A percentile compares a stretch with the other conserved stretches of the same genome.
phyloP scores from a whole-genome alignment of 1,140 invertebrate species.

The Drosophila insularis region DNA sequence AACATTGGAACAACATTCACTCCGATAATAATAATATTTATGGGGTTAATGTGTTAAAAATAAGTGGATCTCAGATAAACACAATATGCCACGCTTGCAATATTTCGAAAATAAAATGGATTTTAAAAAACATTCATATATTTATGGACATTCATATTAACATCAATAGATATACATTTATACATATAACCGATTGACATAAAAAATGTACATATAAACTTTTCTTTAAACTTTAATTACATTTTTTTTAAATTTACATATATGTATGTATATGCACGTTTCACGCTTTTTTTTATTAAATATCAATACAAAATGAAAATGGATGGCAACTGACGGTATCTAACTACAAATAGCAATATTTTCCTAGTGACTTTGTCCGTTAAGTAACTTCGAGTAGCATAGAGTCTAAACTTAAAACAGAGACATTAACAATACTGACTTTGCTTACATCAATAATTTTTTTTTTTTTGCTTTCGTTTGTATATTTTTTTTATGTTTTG shows the following conservation, averaged over 20 bases:
- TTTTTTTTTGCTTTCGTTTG: too few species aligned
- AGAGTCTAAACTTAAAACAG: neutral
- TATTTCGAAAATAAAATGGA: too few species aligned
- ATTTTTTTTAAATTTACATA: neutral
- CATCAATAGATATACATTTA: too few species aligned
- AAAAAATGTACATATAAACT: too few species aligned
- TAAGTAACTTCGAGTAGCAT: neutral
- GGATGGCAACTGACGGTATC: constrained; percentile 4
- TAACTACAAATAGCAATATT: neutral
- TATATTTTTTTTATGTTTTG: neutral
- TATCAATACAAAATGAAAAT: constrained; percentile 13
- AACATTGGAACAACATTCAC: too few species aligned
- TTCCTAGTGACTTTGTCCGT: neutral
- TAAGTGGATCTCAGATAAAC: too few species aligned
- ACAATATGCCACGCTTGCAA: too few species aligned
- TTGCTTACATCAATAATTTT: neutral
- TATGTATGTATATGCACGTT: neutral
- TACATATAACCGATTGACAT: too few species aligned
- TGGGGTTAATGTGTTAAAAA: too few species aligned
- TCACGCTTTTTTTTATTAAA: neutral
- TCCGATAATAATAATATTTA: too few species aligned
- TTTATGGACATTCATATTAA: too few species aligned
- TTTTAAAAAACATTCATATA: too few species aligned
- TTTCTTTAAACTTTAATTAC: neutral
- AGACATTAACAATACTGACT: constrained; percentile 47